phyloP scores from a whole-genome alignment of 2,888 invertebrate genomes.

The Chrysolina haemoptera region DNA sequence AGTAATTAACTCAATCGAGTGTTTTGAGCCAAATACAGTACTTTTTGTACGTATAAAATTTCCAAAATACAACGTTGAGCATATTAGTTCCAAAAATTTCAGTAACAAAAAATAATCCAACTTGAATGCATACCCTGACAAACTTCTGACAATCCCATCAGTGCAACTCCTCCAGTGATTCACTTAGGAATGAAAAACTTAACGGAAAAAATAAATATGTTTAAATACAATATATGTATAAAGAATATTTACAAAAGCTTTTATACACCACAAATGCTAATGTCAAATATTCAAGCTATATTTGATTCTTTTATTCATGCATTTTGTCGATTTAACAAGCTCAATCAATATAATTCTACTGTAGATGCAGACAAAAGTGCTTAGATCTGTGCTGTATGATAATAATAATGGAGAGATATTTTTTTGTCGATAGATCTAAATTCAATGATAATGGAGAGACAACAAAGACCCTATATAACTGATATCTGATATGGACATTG shows the following conservation, averaged over 20 bases:
- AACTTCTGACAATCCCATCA: background rate
- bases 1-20: no score
- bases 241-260: constrained; percentile 39
- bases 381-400: no score
- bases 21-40: background rate
- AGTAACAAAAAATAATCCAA: no score
- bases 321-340: no score
- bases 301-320: no score
- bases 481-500: no score
- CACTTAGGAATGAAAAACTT: constrained; percentile 34
- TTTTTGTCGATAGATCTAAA: no score
- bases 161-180: constrained; percentile 27
- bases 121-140: background rate
- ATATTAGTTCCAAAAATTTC: background rate
- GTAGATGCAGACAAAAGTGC: no score
- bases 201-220: constrained; percentile 39
- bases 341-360: no score
- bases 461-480: no score
- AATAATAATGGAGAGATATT: no score
- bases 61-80: background rate
- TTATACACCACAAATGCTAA: constrained; percentile 1
- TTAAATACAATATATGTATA: constrained; percentile 39
- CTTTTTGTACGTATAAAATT: background rate
- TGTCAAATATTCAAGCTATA: constrained; percentile 20
- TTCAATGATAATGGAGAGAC: no score